Percentiles rank a stretch among this genome's conserved stretches.
phyloP scores from a whole-genome alignment of 2,888 invertebrate species.

The Lepas anatifera region DNA sequence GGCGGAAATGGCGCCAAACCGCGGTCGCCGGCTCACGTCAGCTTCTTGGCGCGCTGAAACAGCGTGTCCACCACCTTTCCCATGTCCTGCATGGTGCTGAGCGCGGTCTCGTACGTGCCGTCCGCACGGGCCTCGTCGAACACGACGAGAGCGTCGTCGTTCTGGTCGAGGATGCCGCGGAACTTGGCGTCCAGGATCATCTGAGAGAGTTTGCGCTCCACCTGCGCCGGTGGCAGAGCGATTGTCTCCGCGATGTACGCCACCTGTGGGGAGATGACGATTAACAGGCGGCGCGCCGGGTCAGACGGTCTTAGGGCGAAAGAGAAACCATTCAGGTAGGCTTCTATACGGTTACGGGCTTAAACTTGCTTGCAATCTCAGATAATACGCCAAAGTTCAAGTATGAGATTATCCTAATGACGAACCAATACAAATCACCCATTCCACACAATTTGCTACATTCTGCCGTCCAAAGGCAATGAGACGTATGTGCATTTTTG shows the following conservation, averaged over 20 bases:
- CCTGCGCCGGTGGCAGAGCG: conserved; percentile 74
- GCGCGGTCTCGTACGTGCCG: conserved; percentile 92
- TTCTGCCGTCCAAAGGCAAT: too few species aligned
- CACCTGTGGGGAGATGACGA: conserved; percentile 27
- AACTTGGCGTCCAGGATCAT: conserved; percentile 99
- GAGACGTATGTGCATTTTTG: too few species aligned
- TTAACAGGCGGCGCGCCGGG: too few species aligned
- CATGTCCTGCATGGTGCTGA: conserved; percentile 98
- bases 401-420: too few species aligned
- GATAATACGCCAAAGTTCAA: too few species aligned
- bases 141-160: conserved; percentile 92
- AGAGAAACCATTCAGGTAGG: too few species aligned
- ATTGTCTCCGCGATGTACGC: conserved; percentile 84
- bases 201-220: conserved; percentile 97
- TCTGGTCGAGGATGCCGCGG: conserved; percentile 94
- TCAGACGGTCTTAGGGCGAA: too few species aligned
- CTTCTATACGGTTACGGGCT: too few species aligned
- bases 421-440: too few species aligned
- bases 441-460: too few species aligned
- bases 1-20: too few species aligned
- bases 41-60: conserved; percentile 97
- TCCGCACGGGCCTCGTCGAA: conserved; percentile 91
- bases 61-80: conserved; percentile 98
- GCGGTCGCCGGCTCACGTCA: conserved; percentile 50
- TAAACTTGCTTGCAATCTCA: too few species aligned